A percentile compares a stretch with the other conserved stretches of the same genome.
Conservation (phyloP, 2,888 invertebrate species). For the Operophtera brumata region DNA sequence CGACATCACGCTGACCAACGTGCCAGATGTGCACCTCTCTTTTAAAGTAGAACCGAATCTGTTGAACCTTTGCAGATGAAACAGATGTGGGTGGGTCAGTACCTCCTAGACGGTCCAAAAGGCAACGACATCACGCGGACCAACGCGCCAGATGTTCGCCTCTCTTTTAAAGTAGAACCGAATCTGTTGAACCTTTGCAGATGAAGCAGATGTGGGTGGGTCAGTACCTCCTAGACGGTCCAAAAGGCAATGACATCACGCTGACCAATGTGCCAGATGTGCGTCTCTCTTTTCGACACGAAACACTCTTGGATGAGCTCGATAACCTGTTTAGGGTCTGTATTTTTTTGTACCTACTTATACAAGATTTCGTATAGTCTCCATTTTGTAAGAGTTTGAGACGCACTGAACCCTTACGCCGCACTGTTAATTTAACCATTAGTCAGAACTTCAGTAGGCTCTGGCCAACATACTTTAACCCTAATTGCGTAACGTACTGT, state of each 20-base stretch:
- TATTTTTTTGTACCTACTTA: no score
- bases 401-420: no score
- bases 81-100: slow-evolving; percentile 98
- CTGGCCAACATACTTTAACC: no score
- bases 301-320: slow-evolving; percentile 95
- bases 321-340: slow-evolving; percentile 91
- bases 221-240: slow-evolving; percentile 96
- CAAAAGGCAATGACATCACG: slow-evolving; percentile 97
- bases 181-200: slow-evolving; percentile 65
- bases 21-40: no score
- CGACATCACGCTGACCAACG: slow-evolving; percentile 96
- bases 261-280: slow-evolving; percentile 99
- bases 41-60: no score
- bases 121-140: slow-evolving; percentile 98
- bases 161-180: no score
- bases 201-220: slow-evolving; percentile 99
- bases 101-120: slow-evolving; percentile 95
- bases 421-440: no score
- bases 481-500: no score
- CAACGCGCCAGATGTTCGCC: slow-evolving; percentile 98
- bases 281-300: slow-evolving; percentile 95
- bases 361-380: no score
- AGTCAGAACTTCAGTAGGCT: no score
- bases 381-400: no score
- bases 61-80: slow-evolving; percentile 86